Evolutionary conservation across 2,888 invertebrate genomes (phyloP).

Genomic region (Pterostichus niger): DNA sequence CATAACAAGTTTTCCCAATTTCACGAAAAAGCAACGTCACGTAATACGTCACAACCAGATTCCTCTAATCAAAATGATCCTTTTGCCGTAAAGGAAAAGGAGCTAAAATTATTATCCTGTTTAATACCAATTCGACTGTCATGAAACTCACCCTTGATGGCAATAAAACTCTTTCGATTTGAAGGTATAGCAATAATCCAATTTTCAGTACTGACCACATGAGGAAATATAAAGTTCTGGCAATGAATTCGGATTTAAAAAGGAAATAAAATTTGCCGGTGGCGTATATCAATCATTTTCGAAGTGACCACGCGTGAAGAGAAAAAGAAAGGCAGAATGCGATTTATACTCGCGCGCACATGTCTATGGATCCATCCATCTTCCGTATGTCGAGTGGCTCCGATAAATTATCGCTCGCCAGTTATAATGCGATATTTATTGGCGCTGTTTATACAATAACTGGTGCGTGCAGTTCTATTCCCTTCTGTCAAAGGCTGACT

Average conservation of each 20-base stretch:
- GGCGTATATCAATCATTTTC: conserved; percentile 42
- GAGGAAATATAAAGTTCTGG: no score
- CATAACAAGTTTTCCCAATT: conserved; percentile 39
- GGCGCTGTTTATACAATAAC: conserved; percentile 42
- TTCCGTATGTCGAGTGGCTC: conserved; percentile 8
- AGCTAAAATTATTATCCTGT: conserved; percentile 45
- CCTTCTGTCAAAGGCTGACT: not conserved
- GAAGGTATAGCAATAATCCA: not conserved
- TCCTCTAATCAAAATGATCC: conserved; percentile 34
- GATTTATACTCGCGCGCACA: conserved; percentile 25
- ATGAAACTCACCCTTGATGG: conserved; percentile 3
- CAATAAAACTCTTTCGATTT: conserved; percentile 17
- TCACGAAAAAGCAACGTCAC: conserved; percentile 17
- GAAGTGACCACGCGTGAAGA: conserved; percentile 46
- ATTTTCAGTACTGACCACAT: not conserved
- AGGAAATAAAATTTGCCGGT: not conserved
- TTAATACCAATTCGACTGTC: conserved; percentile 30
- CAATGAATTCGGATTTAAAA: not conserved
- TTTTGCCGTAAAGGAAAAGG: conserved; percentile 22
- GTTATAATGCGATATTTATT: conserved; percentile 54
- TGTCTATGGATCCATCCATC: conserved; percentile 32
- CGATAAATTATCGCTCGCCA: conserved; percentile 26
- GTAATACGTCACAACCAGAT: conserved; percentile 12
- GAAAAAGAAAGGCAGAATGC: conserved; percentile 4
- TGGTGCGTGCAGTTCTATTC: conserved; percentile 15